Evolutionary conservation across 2,113 vertebrate genomes (phyloP), one percentile per base, ranked within the genome.

Genomic region (Synchiropus splendidus): DNA sequence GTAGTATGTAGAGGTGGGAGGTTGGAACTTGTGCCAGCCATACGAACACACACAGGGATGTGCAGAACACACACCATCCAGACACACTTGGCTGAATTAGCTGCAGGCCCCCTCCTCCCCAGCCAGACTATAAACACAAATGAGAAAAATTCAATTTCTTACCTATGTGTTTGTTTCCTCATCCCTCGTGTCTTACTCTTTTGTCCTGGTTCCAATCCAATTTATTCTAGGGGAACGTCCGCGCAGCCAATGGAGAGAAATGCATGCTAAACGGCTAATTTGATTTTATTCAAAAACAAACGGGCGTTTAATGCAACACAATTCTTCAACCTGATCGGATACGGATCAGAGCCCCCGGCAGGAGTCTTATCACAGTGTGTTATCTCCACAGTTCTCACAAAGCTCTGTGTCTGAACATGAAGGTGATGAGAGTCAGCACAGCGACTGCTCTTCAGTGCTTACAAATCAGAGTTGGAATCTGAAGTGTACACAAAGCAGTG

Each of bases 211-310:
- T 50, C 53, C 40, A 56, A 75, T 74, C 71, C 48, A 74, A 78
- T 82, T 74, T 78, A 42, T 27, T 27, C 72, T 6, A 40, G 35
- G 59, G 27, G 12, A 45, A 45, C 40, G 51, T 61, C 56, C 39
- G 14, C 46, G 47, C 40, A 1, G 35, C 3, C 46, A 54, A 42
- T 51, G 40, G 31, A 21, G 45, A 66, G 58, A 50, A 72, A 72
- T 42, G 46, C 39, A n/a, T 12, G 34, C 51, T 56, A 36, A 65
- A 69, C 12, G 33, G 38, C 39, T 63, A 31, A 72, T 68, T 67
- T 15, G 40, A 74, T 70, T 63, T 16, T 30, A 37, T 54, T 64
- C 33, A 40, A 73, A 67, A 70, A 61, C 59, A 75, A 78, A 77
- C 56, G 57, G 18, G 42, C 45, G 39, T 39, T 35, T 33, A 35